Conservation (phyloP, 1,140 invertebrate genomes). For the Marisa cornuarietis region DNA sequence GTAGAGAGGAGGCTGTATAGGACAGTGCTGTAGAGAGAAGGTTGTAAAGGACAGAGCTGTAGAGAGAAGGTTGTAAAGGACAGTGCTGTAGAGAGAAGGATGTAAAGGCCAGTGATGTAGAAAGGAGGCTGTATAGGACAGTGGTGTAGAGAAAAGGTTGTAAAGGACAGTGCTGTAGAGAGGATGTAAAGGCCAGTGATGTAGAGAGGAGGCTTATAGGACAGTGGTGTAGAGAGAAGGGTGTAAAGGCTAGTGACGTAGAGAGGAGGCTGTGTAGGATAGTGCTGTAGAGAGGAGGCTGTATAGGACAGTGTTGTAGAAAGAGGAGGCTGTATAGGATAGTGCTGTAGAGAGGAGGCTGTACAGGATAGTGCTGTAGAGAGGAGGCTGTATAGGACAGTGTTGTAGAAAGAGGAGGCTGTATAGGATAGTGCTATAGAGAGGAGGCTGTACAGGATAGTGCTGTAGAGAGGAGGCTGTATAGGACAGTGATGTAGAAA, state of each 20-base stretch:
- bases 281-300: neutral
- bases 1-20: neutral
- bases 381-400: neutral
- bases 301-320: no score
- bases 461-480: no score
- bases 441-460: no score
- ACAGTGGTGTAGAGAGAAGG: neutral
- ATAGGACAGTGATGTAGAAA: no score
- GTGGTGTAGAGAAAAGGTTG: neutral
- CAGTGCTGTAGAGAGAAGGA: no score
- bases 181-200: neutral
- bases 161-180: no score
- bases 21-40: neutral
- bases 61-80: neutral
- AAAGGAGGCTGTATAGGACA: neutral
- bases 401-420: no score
- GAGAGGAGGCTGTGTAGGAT: no score
- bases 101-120: no score
- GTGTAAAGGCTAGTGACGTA: no score
- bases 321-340: neutral
- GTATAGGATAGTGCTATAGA: neutral
- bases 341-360: neutral
- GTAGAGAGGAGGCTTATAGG: neutral
- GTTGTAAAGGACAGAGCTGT: no score
- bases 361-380: no score